Conservation (phyloP, 2,797 vertebrate species). For the Megalops cyprinoides region DNA sequence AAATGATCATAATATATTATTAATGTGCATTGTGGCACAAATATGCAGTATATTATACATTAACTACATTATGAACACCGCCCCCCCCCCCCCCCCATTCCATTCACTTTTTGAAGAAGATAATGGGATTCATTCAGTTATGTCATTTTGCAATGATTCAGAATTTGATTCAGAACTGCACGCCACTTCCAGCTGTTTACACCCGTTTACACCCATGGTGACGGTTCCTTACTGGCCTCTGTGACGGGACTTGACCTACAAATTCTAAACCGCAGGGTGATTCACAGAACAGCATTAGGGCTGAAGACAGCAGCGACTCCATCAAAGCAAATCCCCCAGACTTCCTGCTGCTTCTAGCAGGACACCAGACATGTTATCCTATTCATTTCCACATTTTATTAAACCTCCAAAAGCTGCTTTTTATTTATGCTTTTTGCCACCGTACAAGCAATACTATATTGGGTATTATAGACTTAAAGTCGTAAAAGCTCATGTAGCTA, state of each 20-base stretch:
- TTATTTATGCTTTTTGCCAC: slow-evolving; percentile 29
- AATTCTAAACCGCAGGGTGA: background rate
- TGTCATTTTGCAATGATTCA: no score
- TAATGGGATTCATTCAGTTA: no score
- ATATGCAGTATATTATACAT: no score
- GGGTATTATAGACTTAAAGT: slow-evolving; percentile 20
- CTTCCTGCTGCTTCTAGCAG: background rate
- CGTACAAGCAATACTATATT: slow-evolving; percentile 30
- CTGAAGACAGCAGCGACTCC: background rate
- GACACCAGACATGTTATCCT: slow-evolving; percentile 24
- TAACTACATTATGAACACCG: no score
- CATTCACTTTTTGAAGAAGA: no score
- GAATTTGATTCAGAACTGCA: no score
- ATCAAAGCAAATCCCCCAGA: background rate
- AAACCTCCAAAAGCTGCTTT: slow-evolving; percentile 39
- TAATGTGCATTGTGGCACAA: no score
- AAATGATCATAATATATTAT: slow-evolving; percentile 22
- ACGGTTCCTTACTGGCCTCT: background rate
- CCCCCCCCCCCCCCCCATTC: no score
- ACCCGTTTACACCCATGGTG: background rate
- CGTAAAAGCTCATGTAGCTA: background rate
- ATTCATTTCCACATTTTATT: slow-evolving; percentile 37
- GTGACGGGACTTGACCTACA: slow-evolving; percentile 14
- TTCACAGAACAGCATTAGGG: background rate
- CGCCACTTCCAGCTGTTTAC: background rate